Evolutionary conservation across 2,797 vertebrate genomes (phyloP).

Genomic region (Scomberomorus guttatus): DNA sequence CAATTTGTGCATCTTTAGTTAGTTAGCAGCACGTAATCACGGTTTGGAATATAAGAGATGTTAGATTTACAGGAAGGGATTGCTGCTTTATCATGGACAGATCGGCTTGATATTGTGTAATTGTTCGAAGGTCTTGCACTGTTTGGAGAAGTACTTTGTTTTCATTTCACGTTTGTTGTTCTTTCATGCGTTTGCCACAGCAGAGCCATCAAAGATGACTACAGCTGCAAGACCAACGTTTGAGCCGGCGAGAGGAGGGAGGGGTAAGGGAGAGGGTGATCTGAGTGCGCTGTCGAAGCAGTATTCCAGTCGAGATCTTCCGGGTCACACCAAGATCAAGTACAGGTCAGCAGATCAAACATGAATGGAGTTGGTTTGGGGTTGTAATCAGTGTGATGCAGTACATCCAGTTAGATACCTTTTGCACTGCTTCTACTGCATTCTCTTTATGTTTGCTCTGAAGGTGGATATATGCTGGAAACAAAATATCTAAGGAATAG

Average conservation of each 20-base stretch:
- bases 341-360: slow-evolving; percentile 88
- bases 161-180: neutral
- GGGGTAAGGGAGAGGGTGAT: slow-evolving; percentile 98
- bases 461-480: neutral
- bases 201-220: slow-evolving; percentile 88
- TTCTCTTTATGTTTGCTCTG: neutral
- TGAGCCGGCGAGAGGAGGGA: slow-evolving; percentile 96
- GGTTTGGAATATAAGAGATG: neutral
- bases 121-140: neutral
- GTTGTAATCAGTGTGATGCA: neutral
- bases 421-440: neutral
- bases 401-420: neutral
- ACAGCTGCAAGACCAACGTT: slow-evolving; percentile 97
- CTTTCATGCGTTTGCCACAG: slow-evolving; percentile 1
- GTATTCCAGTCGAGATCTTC: slow-evolving; percentile 96
- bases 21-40: neutral
- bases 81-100: neutral
- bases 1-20: neutral
- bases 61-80: neutral
- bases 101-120: neutral
- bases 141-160: neutral
- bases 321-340: slow-evolving; percentile 98
- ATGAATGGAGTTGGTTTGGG: neutral
- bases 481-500: neutral
- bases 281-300: slow-evolving; percentile 97